Base-by-base conservation (phyloP, 2,888 invertebrate species). In the Melanotus villosus region DNA sequence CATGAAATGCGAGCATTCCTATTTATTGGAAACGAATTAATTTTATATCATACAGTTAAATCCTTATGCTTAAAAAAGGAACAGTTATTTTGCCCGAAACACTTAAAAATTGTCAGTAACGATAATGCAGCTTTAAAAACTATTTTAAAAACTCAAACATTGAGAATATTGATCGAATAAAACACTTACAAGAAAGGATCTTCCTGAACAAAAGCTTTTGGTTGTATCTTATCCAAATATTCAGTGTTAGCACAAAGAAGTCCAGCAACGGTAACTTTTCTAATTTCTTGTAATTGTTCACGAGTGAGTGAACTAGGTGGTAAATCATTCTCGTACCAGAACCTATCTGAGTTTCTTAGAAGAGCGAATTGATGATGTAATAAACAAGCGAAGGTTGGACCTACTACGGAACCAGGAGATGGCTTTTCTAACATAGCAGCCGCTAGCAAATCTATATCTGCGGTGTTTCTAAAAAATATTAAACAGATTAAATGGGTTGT, bases 271-370 rank as follows among this genome's bases (percentile, higher is more conserved):
- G 94, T 91, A 0, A 93, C 91, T 79, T 93, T 93, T 50, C 94
- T 89, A 54, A 97, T 90, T 74, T 95, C 95, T 63, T 90, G 90
- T 7, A 97, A 86, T 81, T 96, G 96, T 54, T 91, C 92, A 68
- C 90, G 87, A 0, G 88, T 89, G 71, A 96, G 88, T 0, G 95
- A 92, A 12, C 95, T 95, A 0, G 96, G 96, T 0, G 96, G 96
- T 47, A 96, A 88, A 80, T 97, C 96, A 81, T 97, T 97, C 84
- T 98, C 97, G 80, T 96, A 97, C 96, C 97, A 98, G 83, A 96
- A 97, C 71, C 97, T 88, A 86, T 98, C 98, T 60, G 96, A 94
- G 77, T 92, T 91, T 78, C 95, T 91, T 4, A 96, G 85, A 73
- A 92, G 90, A 36, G 90, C 89, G 82, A 98, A 96, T 83, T 97